phyloP scores from a whole-genome alignment of 2,888 invertebrate genomes.

The Suillia variegata region DNA sequence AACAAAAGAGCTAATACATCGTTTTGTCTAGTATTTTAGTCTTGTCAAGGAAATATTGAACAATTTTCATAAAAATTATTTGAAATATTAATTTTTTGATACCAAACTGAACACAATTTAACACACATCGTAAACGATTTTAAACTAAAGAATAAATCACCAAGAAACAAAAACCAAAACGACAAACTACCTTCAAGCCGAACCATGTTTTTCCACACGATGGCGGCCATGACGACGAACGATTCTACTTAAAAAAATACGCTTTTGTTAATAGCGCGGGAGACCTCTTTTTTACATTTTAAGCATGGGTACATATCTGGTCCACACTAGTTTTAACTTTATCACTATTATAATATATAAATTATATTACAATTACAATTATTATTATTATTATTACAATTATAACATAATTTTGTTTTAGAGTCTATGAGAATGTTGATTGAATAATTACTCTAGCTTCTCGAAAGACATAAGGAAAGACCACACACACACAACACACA shows the following conservation, averaged over 20 bases:
- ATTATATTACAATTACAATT: constrained; percentile 4
- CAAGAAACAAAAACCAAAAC: not conserved
- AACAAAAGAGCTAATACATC: too few relatives aligned
- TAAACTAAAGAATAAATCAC: too few relatives aligned
- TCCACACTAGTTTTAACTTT: constrained; percentile 19
- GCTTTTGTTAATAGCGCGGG: constrained; percentile 8
- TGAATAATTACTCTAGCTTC: constrained; percentile 1
- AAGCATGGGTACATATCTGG: constrained; percentile 32
- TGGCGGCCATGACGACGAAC: not conserved
- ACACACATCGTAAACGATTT: too few relatives aligned
- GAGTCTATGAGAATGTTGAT: constrained; percentile 12
- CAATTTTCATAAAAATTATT: too few relatives aligned
- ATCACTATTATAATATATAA: not conserved
- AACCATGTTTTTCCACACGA: too few relatives aligned
- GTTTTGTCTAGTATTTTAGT: too few relatives aligned
- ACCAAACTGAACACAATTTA: too few relatives aligned
- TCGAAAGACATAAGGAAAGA: too few relatives aligned
- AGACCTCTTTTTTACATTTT: constrained; percentile 13
- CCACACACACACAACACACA: too few relatives aligned
- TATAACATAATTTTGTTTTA: constrained; percentile 11
- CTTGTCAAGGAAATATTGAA: too few relatives aligned
- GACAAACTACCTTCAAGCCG: not conserved
- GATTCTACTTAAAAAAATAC: constrained; percentile 21
- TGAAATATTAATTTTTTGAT: too few relatives aligned
- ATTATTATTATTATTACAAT: not conserved